Conservation (phyloP, 2,113 vertebrate genomes). For the Scytalopus superciliaris region DNA sequence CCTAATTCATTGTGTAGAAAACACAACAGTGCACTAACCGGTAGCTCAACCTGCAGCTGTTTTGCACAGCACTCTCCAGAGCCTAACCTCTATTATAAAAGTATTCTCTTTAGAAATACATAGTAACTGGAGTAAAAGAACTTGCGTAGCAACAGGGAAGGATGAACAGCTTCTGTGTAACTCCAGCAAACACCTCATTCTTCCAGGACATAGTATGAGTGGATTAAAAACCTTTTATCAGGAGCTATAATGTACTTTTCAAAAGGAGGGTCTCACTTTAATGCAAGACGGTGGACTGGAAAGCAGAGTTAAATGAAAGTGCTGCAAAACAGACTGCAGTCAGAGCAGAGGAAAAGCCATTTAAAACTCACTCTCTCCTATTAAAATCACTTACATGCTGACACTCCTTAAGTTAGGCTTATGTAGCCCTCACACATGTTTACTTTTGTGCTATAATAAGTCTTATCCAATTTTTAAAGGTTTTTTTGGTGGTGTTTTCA, state of each 20-base stretch:
- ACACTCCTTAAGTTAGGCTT: background rate
- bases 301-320: background rate
- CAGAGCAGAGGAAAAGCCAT: background rate
- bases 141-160: background rate
- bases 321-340: background rate
- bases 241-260: background rate
- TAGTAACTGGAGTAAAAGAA: background rate
- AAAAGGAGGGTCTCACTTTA: background rate
- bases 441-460: background rate
- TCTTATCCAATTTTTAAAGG: background rate
- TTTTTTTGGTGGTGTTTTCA: background rate
- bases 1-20: background rate
- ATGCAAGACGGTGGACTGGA: background rate
- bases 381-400: background rate
- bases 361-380: background rate
- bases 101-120: background rate
- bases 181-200: background rate
- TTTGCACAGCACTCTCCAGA: background rate
- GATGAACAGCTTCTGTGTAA: background rate
- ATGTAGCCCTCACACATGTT: rapidly evolving
- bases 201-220: background rate
- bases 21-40: background rate
- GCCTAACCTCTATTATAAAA: background rate
- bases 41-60: background rate
- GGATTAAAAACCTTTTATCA: background rate